Conservation (phyloP, 2,888 invertebrate genomes). For the Coenonympha arcania region DNA sequence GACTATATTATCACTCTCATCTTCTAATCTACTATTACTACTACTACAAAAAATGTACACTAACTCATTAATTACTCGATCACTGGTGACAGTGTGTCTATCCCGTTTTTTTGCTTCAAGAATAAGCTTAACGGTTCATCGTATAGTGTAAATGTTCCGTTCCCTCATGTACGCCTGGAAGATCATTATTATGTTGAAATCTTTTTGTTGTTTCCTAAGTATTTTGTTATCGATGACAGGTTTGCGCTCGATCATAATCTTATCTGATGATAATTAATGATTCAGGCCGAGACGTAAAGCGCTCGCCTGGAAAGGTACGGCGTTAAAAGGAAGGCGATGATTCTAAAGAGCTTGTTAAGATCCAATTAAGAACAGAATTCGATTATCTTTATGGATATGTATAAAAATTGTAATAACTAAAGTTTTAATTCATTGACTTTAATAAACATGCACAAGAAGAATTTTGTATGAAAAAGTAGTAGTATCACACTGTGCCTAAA, state of each 20-base stretch:
- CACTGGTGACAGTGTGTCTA: constrained; percentile 4
- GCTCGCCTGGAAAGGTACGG: neutral
- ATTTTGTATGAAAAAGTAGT: neutral
- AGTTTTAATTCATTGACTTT: too few relatives aligned
- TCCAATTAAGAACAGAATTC: neutral
- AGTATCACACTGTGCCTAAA: too few relatives aligned
- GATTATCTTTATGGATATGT: too few relatives aligned
- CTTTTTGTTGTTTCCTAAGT: neutral
- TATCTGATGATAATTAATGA: constrained; percentile 3
- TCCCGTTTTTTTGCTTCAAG: constrained; percentile 1
- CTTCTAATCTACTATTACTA: neutral
- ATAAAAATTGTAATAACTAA: too few relatives aligned
- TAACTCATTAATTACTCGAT: constrained; percentile 1
- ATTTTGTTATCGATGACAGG: constrained; percentile 7
- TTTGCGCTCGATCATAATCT: constrained; percentile 1
- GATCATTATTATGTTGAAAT: constrained; percentile 3
- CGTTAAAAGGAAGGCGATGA: neutral
- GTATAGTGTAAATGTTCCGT: neutral
- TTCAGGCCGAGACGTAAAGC: neutral
- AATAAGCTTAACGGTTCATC: neutral
- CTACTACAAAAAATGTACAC: neutral
- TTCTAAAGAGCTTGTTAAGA: neutral
- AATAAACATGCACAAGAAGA: neutral
- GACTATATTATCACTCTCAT: neutral
- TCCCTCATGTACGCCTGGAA: neutral